phyloP scores from a whole-genome alignment of 2,113 vertebrate genomes.

The Poecilia latipinna region DNA sequence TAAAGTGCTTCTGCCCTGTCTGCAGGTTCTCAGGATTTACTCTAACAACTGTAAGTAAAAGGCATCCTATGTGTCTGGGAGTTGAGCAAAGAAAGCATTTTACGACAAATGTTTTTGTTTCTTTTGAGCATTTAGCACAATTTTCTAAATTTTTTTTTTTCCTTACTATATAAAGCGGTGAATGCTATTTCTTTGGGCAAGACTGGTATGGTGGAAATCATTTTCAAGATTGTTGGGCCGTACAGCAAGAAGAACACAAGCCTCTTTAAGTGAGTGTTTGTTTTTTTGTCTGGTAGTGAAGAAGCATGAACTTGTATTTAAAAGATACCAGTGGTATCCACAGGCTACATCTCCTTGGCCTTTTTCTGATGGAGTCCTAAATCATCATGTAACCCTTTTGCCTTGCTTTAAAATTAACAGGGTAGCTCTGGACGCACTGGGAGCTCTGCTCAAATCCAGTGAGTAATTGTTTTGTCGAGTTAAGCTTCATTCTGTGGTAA shows the following conservation, averaged over 20 bases:
- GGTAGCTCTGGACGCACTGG: conserved; percentile 95
- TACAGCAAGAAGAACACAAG: conserved; percentile 94
- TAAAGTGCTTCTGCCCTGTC: conserved; percentile 91
- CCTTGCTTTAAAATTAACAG: conserved; percentile 82
- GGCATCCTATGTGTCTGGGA: no score
- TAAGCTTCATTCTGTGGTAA: conserved; percentile 9
- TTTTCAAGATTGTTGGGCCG: conserved; percentile 93
- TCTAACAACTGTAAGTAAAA: conserved; percentile 90
- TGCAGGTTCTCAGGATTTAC: conserved; percentile 94
- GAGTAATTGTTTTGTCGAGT: conserved; percentile 79
- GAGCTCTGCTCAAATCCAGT: conserved; percentile 98
- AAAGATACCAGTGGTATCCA: conserved; percentile 3
- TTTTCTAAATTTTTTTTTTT: not conserved
- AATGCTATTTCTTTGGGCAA: conserved; percentile 95
- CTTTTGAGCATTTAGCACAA: not conserved
- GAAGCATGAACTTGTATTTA: conserved; percentile 5
- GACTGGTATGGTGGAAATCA: conserved; percentile 90
- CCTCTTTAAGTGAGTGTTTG: conserved; percentile 89
- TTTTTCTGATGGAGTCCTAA: not conserved
- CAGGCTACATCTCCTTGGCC: not conserved
- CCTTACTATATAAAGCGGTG: conserved; percentile 82
- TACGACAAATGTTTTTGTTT: not conserved
- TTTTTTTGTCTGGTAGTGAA: not conserved
- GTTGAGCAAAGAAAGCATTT: not conserved
- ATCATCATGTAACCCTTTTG: conserved; percentile 35